Evolutionary conservation across 2,113 vertebrate genomes (phyloP).

Genomic region (Falco punctatus): DNA sequence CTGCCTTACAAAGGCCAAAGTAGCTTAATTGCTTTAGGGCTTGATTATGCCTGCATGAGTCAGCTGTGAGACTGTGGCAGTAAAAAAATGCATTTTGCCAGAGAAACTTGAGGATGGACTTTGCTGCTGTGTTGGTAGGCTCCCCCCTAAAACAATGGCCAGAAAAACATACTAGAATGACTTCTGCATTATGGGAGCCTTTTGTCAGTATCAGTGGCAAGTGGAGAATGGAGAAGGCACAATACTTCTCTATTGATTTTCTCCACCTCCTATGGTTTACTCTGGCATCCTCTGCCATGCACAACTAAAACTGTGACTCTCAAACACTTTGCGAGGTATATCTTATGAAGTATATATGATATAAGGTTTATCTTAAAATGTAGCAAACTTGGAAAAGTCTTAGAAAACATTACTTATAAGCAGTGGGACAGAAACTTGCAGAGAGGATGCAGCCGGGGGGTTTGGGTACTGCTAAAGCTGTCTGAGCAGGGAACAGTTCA

Average conservation of each 20-base stretch:
- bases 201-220: neutral
- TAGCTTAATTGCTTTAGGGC: constrained; percentile 14
- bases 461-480: neutral
- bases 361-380: neutral
- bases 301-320: neutral
- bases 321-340: neutral
- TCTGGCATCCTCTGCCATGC: neutral
- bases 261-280: neutral
- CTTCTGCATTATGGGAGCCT: neutral
- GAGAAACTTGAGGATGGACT: neutral
- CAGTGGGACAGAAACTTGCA: neutral
- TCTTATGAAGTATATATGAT: neutral
- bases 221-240: neutral
- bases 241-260: neutral
- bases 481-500: neutral
- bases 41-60: constrained; percentile 17
- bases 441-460: neutral
- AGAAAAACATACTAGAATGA: neutral
- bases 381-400: neutral
- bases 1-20: constrained; percentile 23
- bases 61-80: neutral
- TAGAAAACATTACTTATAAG: neutral
- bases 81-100: neutral
- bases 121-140: neutral
- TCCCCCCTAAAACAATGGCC: neutral